phyloP scores from a whole-genome alignment of 2,888 invertebrate species.

The Chymomyza fuscimana region DNA sequence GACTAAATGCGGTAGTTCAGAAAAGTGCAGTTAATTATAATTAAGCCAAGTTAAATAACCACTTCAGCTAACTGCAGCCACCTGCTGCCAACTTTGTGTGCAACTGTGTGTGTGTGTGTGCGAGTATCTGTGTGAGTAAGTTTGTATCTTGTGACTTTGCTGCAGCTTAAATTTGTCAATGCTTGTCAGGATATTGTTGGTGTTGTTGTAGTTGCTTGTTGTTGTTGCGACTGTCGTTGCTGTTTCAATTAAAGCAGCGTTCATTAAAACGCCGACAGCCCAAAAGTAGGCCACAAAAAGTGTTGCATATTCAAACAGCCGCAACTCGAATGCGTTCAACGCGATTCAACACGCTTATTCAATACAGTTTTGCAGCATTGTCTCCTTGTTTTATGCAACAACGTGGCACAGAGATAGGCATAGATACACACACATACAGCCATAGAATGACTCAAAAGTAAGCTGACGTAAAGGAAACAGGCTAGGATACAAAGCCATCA shows the following conservation, averaged over 20 bases:
- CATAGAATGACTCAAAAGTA: not conserved
- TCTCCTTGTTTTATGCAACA: not conserved
- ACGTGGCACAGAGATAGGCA: conserved; percentile 4
- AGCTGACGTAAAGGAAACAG: conserved; percentile 1
- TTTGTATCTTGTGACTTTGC: conserved; percentile 3
- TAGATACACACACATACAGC: not conserved
- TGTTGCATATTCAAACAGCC: conserved; percentile 67
- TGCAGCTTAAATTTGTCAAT: conserved; percentile 51
- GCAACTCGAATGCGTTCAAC: conserved; percentile 11
- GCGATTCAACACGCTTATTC: conserved; percentile 44
- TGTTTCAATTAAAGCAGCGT: conserved; percentile 55
- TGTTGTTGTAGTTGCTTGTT: conserved; percentile 22
- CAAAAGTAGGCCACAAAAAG: conserved; percentile 65
- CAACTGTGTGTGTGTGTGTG: too few relatives aligned
- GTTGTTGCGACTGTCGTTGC: conserved; percentile 11
- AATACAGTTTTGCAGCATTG: conserved; percentile 49
- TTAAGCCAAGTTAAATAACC: conserved; percentile 77
- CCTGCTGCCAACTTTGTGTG: conserved; percentile 22
- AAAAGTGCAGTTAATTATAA: conserved; percentile 78
- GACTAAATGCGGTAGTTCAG: conserved; percentile 14
- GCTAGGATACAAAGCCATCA: not conserved
- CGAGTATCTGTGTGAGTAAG: not conserved
- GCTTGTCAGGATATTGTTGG: conserved; percentile 2
- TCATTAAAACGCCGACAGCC: conserved; percentile 55
- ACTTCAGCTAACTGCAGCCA: conserved; percentile 55